Conservation (phyloP, 2,888 invertebrate genomes). For the Nebria brevicollis region DNA sequence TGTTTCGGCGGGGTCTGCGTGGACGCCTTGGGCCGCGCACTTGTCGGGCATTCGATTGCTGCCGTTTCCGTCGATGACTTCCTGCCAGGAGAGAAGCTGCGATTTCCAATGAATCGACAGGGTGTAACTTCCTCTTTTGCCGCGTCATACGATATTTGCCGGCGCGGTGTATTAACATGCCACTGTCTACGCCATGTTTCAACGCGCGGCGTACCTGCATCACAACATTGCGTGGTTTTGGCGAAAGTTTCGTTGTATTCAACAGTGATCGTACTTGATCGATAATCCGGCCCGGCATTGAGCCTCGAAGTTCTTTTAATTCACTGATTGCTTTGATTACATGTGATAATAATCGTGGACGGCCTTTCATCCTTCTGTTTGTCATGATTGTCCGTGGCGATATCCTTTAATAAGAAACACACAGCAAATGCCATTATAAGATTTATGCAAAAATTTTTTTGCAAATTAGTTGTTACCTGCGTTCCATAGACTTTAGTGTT, state of each 20-base stretch:
- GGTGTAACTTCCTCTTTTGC: neutral
- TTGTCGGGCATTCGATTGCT: neutral
- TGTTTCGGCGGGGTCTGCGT: neutral
- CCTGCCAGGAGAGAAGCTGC: neutral
- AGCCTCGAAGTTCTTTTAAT: slow-evolving; percentile 48
- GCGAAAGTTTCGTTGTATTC: slow-evolving; percentile 36
- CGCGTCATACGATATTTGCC: slow-evolving; percentile 39
- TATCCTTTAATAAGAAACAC: neutral
- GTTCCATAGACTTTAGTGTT: neutral
- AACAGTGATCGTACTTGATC: slow-evolving; percentile 49
- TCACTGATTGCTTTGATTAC: slow-evolving; percentile 50
- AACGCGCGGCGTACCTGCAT: slow-evolving; percentile 49
- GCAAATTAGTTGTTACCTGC: neutral
- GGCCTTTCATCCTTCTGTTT: slow-evolving; percentile 2
- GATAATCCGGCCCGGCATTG: slow-evolving; percentile 47
- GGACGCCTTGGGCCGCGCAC: neutral
- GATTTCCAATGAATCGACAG: slow-evolving; percentile 19
- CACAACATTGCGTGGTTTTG: slow-evolving; percentile 49
- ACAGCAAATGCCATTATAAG: neutral
- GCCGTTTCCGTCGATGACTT: neutral
- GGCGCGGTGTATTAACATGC: slow-evolving; percentile 48
- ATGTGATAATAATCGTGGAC: slow-evolving; percentile 46
- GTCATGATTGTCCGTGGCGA: neutral
- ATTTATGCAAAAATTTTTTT: neutral
- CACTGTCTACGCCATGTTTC: slow-evolving; percentile 48